A percentile compares a stretch with the other conserved stretches of the same genome.
Conservation (phyloP, 1,140 invertebrate species). For the Platyscapa corneri region DNA sequence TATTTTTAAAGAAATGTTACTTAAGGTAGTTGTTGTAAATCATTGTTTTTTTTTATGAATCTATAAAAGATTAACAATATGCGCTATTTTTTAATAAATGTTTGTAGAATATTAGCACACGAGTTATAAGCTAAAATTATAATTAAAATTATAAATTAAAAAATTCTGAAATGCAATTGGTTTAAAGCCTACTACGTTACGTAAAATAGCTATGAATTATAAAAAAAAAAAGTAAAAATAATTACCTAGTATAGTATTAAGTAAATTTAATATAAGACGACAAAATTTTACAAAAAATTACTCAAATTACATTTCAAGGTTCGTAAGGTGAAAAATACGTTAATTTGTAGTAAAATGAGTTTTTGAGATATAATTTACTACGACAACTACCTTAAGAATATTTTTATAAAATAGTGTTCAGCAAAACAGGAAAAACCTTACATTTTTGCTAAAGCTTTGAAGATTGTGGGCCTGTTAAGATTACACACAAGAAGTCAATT, state of each 20-base stretch:
- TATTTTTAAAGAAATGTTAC: not conserved
- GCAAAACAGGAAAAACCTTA: conserved; percentile 25
- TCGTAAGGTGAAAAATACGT: not conserved
- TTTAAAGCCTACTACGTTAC: no score
- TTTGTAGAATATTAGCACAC: no score
- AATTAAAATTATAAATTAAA: no score
- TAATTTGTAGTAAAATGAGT: not conserved
- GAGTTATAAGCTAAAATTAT: no score
- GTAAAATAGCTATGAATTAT: no score
- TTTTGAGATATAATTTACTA: not conserved
- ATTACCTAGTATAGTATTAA: no score
- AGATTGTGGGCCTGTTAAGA: conserved; percentile 35
- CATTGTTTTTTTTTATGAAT: not conserved
- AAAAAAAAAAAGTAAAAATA: no score
- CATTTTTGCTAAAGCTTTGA: conserved; percentile 34
- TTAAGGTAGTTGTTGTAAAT: not conserved
- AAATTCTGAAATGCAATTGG: no score
- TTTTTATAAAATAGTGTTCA: conserved; percentile 3
- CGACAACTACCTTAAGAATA: not conserved
- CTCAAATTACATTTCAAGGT: not conserved
- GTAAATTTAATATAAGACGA: no score
- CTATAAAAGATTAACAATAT: no score
- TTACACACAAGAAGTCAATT: conserved; percentile 13
- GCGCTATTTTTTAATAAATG: no score
- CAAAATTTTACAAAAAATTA: no score